Conservation (phyloP, 92 coral and sea anemone genomes). For the Metridium senile region DNA sequence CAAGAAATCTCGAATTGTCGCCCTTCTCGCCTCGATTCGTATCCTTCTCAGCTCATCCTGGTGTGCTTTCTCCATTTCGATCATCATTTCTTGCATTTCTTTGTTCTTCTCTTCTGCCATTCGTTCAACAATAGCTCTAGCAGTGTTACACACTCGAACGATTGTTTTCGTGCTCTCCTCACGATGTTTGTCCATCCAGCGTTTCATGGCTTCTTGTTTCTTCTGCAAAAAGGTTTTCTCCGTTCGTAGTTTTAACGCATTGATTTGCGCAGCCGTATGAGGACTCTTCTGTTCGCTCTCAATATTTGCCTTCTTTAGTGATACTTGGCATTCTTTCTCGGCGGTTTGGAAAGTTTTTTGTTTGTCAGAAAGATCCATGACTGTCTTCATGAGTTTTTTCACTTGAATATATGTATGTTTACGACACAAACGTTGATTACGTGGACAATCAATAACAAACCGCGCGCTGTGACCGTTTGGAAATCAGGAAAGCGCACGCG, state of each 20-base stretch:
- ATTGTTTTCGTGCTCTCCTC: constrained; percentile 40
- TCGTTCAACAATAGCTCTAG: constrained; percentile 36
- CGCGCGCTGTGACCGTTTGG: constrained; percentile 5
- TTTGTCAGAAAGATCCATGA: constrained; percentile 25
- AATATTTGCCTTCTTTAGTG: constrained; percentile 5
- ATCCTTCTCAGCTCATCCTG: constrained; percentile 26
- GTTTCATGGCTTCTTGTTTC: constrained; percentile 39
- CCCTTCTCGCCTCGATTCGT: constrained; percentile 31
- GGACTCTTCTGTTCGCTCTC: constrained; percentile 41
- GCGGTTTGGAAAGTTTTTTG: constrained; percentile 23
- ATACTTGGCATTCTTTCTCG: constrained; percentile 23
- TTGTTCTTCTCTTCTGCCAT: constrained; percentile 39
- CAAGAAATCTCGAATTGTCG: constrained; percentile 30
- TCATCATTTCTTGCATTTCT: constrained; percentile 36
- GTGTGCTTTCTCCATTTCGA: constrained; percentile 27
- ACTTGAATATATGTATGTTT: background rate
- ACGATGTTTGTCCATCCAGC: constrained; percentile 49
- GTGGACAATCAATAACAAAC: constrained; percentile 1
- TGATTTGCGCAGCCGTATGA: constrained; percentile 54
- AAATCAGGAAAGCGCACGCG: constrained; percentile 33
- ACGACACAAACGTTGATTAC: background rate
- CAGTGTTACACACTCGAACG: constrained; percentile 42
- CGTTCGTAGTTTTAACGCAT: constrained; percentile 41
- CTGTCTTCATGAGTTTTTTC: constrained; percentile 9
- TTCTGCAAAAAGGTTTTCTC: constrained; percentile 55